These are phyloP conservation scores for Lycocorax pyrrhopterus DNA, from an alignment of 2,113 vertebrate genomes.

Conservation along the genomic window DNA sequence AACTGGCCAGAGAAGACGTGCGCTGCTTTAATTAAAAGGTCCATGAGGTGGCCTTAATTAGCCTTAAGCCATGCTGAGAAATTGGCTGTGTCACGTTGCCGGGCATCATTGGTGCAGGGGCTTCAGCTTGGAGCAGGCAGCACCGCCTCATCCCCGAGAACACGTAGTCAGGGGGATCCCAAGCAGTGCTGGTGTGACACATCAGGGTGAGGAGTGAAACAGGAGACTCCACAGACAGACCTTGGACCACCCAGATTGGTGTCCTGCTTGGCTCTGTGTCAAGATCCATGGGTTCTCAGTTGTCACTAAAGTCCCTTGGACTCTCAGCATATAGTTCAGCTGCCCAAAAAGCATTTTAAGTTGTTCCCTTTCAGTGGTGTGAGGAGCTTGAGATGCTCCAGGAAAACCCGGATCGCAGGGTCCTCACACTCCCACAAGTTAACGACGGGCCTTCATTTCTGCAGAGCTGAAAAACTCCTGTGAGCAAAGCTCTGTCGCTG, in stretches of 20 bases:
- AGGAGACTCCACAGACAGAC: neutral
- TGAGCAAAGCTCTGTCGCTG: neutral
- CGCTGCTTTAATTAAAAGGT: neutral
- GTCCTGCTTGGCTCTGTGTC: neutral
- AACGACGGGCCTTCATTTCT: neutral
- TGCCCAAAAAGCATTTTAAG: neutral
- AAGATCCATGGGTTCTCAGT: neutral
- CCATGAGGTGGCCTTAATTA: neutral
- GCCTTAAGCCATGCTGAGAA: neutral
- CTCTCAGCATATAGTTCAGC: neutral
- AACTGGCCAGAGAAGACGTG: neutral
- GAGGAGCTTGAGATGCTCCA: neutral
- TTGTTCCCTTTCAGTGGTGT: neutral
- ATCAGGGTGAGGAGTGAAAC: neutral
- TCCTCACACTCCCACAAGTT: neutral
- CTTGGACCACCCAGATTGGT: neutral
- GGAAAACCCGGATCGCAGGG: fast-evolving
- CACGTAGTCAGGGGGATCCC: too few species aligned
- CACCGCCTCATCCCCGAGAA: neutral
- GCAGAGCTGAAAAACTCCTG: neutral
- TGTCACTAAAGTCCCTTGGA: neutral
- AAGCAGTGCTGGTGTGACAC: neutral
- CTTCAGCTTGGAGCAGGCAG: neutral
- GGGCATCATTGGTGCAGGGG: neutral
- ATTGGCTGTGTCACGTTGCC: neutral